These are phyloP conservation scores for Myotis planiceps DNA, from an alignment of 2,797 vertebrate species.

Conservation along the genomic window DNA sequence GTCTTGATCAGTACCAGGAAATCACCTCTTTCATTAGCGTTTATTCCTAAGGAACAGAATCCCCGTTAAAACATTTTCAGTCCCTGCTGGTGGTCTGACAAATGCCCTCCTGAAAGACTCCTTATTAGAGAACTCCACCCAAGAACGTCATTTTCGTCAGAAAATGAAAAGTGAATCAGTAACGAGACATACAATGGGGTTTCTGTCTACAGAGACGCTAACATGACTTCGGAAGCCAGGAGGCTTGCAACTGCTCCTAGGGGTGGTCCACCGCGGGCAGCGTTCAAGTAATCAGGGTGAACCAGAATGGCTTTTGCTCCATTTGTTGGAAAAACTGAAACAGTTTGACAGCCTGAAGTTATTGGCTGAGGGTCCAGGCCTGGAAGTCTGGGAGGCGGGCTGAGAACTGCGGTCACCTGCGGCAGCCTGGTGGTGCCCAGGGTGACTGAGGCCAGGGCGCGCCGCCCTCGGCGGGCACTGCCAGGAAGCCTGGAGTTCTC, in stretches of 20 bases:
- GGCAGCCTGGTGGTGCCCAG: accelerated
- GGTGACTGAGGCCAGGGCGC: neutral
- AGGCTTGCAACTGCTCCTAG: neutral
- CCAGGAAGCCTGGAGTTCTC: neutral
- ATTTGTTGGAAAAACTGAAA: constrained; percentile 41
- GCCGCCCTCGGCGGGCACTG: neutral
- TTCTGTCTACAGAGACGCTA: neutral
- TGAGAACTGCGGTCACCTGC: neutral
- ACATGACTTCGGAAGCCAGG: neutral
- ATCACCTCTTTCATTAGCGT: constrained; percentile 47
- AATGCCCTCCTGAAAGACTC: constrained; percentile 48
- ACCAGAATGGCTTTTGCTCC: constrained; percentile 68
- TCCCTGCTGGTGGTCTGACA: constrained; percentile 46
- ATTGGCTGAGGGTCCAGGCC: neutral
- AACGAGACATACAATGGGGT: neutral
- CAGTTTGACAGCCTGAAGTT: constrained; percentile 57
- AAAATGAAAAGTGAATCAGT: constrained; percentile 41
- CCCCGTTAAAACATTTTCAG: constrained; percentile 52
- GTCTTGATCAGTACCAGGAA: constrained; percentile 64
- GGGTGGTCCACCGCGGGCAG: neutral
- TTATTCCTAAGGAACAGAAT: constrained; percentile 68
- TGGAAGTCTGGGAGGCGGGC: neutral
- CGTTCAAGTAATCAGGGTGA: constrained; percentile 70
- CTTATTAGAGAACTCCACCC: constrained; percentile 19
- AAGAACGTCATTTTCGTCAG: neutral